phyloP scores from a whole-genome alignment of 2,888 invertebrate species.

The Phyto melanocephala region DNA sequence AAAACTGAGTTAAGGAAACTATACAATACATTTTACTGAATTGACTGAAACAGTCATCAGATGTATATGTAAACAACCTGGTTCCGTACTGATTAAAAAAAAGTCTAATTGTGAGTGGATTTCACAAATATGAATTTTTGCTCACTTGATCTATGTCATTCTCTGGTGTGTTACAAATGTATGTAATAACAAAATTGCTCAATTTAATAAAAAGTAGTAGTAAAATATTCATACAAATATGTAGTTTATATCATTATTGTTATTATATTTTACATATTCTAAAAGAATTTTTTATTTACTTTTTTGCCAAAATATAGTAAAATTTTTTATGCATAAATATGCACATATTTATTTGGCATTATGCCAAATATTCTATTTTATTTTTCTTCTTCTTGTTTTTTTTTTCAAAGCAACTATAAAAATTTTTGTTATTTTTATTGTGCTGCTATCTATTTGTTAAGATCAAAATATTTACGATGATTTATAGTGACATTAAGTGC shows the following conservation, averaged over 20 bases:
- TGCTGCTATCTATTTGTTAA: neutral
- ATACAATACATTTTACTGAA: no score
- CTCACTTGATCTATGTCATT: no score
- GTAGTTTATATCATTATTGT: no score
- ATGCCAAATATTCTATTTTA: constrained; percentile 21
- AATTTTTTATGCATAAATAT: constrained; percentile 2
- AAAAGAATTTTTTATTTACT: no score
- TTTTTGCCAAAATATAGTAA: neutral
- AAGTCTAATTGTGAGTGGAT: no score
- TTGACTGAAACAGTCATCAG: no score
- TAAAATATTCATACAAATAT: neutral
- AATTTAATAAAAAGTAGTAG: neutral
- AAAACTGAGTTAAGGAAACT: no score
- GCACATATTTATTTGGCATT: constrained; percentile 27
- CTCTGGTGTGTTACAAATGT: no score
- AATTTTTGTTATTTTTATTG: neutral
- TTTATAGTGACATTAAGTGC: constrained; percentile 37
- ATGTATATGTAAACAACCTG: no score
- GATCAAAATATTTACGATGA: constrained; percentile 34
- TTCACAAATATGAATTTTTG: no score
- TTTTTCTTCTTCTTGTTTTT: no score
- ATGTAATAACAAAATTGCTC: neutral
- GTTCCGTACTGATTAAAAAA: no score
- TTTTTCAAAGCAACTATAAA: constrained; percentile 13
- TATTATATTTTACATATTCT: neutral